Evolutionary conservation across 2,888 invertebrate genomes (phyloP).

Genomic region (Neoscelio sp.): DNA sequence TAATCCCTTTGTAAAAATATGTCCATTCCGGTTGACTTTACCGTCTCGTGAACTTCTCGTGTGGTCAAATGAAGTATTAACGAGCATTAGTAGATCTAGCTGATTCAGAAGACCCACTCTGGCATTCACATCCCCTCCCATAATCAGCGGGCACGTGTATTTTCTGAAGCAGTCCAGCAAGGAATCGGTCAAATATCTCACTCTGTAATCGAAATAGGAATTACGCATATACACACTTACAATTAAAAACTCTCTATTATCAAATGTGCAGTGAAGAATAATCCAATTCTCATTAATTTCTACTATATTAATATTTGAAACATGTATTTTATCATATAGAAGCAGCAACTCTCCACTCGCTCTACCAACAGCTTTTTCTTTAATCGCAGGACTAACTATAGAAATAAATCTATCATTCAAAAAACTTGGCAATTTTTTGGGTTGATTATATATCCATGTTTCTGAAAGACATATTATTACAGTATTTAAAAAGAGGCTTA

Average conservation of each 20-base stretch:
- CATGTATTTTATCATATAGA: not conserved
- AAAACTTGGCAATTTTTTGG: not conserved
- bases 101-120: constrained; percentile 4
- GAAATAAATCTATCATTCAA: not conserved
- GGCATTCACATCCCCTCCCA: constrained; percentile 10
- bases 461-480: constrained; percentile 2
- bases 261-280: not conserved
- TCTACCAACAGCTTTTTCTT: constrained; percentile 1
- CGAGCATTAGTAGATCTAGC: not conserved
- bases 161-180: not conserved
- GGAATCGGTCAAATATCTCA: not conserved
- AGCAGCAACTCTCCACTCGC: constrained; percentile 10
- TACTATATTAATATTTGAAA: not conserved
- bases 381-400: constrained; percentile 3
- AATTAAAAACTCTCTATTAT: not conserved
- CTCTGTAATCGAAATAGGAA: not conserved
- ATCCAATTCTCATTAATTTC: constrained; percentile 12
- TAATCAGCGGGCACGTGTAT: not conserved
- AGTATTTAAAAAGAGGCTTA: not conserved
- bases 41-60: too few species aligned
- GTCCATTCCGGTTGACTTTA: too few species aligned
- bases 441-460: not conserved
- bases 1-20: too few species aligned
- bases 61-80: too few species aligned
- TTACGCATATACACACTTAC: not conserved